Percentiles rank a stretch among this genome's conserved stretches.
Evolutionary conservation across 2,888 invertebrate species (phyloP).

Genomic region (Amorpha juglandis): DNA sequence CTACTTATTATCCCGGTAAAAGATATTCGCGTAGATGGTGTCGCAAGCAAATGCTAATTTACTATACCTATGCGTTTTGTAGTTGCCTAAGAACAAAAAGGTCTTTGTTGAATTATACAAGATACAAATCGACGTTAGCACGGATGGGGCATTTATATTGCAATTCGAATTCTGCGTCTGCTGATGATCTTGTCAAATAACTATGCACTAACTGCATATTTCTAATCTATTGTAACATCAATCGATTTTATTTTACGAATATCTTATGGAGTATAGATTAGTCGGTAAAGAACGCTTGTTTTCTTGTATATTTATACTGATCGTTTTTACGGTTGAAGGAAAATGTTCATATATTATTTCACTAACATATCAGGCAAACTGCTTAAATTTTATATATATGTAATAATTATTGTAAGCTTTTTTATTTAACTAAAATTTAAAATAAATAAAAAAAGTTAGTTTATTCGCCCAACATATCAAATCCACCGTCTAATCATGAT

Average conservation of each 20-base stretch:
- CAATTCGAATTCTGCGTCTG: constrained; percentile 47
- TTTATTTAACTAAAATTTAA: too few species aligned
- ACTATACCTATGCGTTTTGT: not conserved
- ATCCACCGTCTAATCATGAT: too few species aligned
- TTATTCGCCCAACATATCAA: too few species aligned
- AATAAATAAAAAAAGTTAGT: too few species aligned
- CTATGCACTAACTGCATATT: not conserved
- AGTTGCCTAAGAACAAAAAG: constrained; percentile 13
- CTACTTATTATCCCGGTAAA: too few species aligned
- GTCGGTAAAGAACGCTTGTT: not conserved
- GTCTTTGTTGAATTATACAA: constrained; percentile 35
- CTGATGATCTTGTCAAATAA: constrained; percentile 35
- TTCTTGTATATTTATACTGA: not conserved
- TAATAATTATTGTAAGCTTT: too few species aligned
- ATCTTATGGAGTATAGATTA: not conserved
- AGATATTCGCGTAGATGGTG: too few species aligned
- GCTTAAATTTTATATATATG: too few species aligned
- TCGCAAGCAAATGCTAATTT: too few species aligned
- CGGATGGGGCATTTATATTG: constrained; percentile 45
- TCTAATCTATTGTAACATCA: not conserved
- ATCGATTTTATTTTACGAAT: constrained; percentile 15
- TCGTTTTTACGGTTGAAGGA: too few species aligned
- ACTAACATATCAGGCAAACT: too few species aligned
- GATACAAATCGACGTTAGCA: constrained; percentile 49
- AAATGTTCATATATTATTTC: too few species aligned